Conservation (phyloP, 2,888 invertebrate species). For the Ophioninae sp. region DNA sequence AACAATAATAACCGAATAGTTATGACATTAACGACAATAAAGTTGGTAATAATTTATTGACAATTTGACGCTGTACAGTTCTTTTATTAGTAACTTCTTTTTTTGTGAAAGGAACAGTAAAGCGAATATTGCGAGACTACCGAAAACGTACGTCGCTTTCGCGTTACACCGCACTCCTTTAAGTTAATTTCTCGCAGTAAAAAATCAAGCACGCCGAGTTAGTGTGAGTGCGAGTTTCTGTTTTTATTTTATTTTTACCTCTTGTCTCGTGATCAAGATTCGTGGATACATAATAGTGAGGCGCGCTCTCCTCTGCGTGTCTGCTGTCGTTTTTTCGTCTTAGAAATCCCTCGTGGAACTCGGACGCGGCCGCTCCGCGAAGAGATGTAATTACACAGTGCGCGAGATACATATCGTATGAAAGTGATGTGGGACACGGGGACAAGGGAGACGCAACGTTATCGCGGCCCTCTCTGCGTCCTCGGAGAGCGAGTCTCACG, state of each 20-base stretch:
- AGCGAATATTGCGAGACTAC: not conserved
- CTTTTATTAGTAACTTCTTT: not conserved
- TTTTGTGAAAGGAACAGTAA: not conserved
- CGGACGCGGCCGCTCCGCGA: not conserved
- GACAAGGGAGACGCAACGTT: not conserved
- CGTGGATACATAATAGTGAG: not conserved
- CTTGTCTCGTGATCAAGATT: not conserved
- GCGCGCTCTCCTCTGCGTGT: not conserved
- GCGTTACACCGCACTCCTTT: not conserved
- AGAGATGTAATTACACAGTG: not conserved
- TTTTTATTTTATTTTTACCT: not conserved
- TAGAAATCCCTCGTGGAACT: constrained; percentile 1
- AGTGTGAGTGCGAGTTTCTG: not conserved
- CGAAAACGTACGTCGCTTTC: not conserved
- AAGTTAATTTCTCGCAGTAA: constrained; percentile 1
- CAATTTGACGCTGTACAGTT: not conserved
- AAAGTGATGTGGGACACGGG: constrained; percentile 1
- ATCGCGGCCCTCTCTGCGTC: not conserved
- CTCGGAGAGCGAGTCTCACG: not conserved
- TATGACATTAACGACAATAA: not conserved
- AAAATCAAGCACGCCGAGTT: not conserved
- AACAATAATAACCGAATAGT: not conserved
- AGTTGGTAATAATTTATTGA: not conserved
- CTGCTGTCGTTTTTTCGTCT: constrained; percentile 1
- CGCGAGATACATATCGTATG: not conserved